Evolutionary conservation across 2,797 vertebrate genomes (phyloP).

Genomic region (Fistularia tabacaria): DNA sequence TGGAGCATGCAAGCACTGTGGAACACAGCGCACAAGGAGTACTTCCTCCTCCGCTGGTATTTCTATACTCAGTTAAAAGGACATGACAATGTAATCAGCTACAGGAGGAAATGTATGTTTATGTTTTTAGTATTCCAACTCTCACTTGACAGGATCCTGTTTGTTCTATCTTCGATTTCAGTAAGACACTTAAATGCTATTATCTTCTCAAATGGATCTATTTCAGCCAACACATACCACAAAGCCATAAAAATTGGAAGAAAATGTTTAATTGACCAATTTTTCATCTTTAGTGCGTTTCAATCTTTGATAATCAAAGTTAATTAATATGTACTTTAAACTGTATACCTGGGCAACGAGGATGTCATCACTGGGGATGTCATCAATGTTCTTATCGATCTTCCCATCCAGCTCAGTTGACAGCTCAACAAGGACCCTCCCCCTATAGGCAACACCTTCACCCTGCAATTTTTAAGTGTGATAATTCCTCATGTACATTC

Average conservation of each 20-base stretch:
- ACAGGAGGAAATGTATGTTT: neutral
- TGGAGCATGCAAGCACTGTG: constrained; percentile 93
- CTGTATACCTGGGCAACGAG: constrained; percentile 87
- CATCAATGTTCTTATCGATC: constrained; percentile 80
- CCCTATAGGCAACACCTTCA: constrained; percentile 93
- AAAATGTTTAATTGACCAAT: too few species aligned
- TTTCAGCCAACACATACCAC: too few species aligned
- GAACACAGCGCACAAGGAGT: constrained; percentile 88
- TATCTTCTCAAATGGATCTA: too few species aligned
- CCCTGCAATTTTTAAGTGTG: constrained; percentile 71
- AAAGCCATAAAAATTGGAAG: too few species aligned
- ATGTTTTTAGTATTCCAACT: neutral
- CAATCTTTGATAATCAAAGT: too few species aligned
- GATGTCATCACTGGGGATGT: constrained; percentile 87
- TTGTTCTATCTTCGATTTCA: too few species aligned
- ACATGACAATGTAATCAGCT: constrained; percentile 12
- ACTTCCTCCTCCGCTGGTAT: constrained; percentile 91
- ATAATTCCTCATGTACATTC: neutral
- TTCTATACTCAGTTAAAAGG: constrained; percentile 71
- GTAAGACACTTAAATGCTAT: too few species aligned
- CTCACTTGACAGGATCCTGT: too few species aligned
- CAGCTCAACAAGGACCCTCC: constrained; percentile 90
- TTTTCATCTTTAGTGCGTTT: too few species aligned
- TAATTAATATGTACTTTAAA: neutral
- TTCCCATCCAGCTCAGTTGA: constrained; percentile 85